Base-by-base conservation (phyloP, 2,888 invertebrate genomes). In the Papilio protenor region DNA sequence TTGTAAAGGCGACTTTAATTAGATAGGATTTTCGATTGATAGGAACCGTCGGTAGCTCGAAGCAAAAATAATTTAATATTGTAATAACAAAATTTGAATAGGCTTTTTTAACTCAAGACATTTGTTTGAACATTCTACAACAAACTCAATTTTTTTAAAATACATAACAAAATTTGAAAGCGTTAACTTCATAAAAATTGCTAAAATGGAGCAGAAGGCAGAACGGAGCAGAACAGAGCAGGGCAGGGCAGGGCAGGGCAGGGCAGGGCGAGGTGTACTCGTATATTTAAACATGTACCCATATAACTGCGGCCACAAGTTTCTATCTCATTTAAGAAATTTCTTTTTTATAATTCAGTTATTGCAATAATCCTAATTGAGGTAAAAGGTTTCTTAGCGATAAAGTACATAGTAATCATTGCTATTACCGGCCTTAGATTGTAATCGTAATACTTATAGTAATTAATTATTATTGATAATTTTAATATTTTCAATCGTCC, bases 1-100 rank as follows among this genome's bases (percentile, higher is more conserved):
- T 78, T 78, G 70, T 78, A 71, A 75, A 75, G 75, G 75, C 52
- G 55, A 75, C 40, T 52, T 49, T 61, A 21, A 52, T 66, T 78
- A 78, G 71, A 75, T 75, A 78, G 59, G 52, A 61, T 75, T 61
- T 71, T 47, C 23, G 23, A 70, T 64, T 12, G n/a, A n/a, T 40
- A 1, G 49, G 2, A 40, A 52, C 40, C 59, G 52, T 77, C 27
- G 47, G 64, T 78, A 78, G 61, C 74, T 75, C 61, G 69, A 78
- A 75, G 77, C 77, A 27, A 55, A 47, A 59, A 23, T 23, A 59
- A 3, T 59, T 12, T 61, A 61, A 16, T 21, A 76, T 55, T 47
- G 27, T 47, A 61, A 23, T 59, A 47, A 47, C 18, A 18, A 64
- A 40, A 18, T 40, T 66, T 40, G 40, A 23, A 18, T 40, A 18